Conservation (phyloP, 2,113 vertebrate species). For the Tangachromis dhanisi region DNA sequence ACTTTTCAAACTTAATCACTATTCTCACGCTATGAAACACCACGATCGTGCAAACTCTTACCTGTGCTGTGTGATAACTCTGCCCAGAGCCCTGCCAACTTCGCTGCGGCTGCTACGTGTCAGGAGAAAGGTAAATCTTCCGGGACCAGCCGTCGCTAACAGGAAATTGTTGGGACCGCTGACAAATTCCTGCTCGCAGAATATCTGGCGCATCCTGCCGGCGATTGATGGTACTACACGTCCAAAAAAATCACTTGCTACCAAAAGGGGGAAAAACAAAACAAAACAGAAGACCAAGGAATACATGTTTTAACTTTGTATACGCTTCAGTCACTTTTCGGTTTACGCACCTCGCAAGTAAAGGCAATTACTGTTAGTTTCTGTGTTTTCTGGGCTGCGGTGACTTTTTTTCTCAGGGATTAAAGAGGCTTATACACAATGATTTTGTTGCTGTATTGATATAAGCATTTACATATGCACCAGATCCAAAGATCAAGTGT, state of each 20-base stretch:
- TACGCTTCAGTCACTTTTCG: neutral
- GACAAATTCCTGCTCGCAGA: neutral
- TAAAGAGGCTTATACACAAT: neutral
- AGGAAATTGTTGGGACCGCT: neutral
- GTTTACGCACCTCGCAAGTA: neutral
- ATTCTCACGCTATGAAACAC: neutral
- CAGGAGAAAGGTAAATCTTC: conserved; percentile 53
- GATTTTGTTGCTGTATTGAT: neutral
- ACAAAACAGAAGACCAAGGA: neutral
- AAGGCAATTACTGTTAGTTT: neutral
- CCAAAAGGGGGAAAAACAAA: neutral
- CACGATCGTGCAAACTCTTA: neutral
- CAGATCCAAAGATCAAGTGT: neutral
- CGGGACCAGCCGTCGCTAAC: conserved; percentile 24
- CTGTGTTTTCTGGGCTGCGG: neutral
- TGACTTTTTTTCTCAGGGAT: neutral
- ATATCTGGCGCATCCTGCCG: neutral
- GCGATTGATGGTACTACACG: neutral
- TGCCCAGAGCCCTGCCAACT: conserved; percentile 32
- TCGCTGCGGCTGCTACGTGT: conserved; percentile 69
- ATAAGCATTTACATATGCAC: neutral
- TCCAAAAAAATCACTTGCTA: neutral
- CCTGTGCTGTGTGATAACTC: conserved; percentile 27
- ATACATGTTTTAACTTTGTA: neutral
- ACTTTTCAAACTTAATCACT: too few relatives aligned